Conservation (phyloP, 2,888 invertebrate species). For the Drosophila neonasuta region DNA sequence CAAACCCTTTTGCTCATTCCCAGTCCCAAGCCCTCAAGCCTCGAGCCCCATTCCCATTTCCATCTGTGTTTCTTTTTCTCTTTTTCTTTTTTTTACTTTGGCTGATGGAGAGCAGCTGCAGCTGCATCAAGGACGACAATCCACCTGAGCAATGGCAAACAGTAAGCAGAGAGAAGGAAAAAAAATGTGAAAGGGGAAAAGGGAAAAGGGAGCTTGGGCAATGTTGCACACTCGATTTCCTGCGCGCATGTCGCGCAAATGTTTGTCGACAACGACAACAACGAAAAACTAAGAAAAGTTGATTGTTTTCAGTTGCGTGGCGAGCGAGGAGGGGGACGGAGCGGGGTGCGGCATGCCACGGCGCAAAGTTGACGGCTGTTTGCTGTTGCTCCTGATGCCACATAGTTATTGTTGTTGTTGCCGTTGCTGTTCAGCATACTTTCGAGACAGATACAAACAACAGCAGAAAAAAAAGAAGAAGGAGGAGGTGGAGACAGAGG, state of each 20-base stretch:
- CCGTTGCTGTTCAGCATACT: conserved; percentile 45
- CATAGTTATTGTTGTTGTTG: conserved; percentile 15
- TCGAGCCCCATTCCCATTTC: conserved; percentile 5
- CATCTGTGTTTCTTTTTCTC: background rate
- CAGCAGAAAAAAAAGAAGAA: too few species aligned
- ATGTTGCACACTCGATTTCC: conserved; percentile 75
- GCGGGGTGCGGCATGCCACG: conserved; percentile 2
- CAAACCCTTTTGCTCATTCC: background rate
- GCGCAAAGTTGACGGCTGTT: conserved; percentile 14
- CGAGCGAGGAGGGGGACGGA: background rate
- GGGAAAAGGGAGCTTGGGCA: conserved; percentile 7
- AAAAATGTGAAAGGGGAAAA: conserved; percentile 12
- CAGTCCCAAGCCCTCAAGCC: background rate
- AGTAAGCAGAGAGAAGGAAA: conserved; percentile 15
- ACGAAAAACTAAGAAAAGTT: conserved; percentile 56
- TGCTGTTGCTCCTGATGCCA: conserved; percentile 16
- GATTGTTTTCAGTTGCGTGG: conserved; percentile 60
- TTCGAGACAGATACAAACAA: conserved; percentile 26
- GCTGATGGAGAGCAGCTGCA: conserved; percentile 29
- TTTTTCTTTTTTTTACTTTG: conserved; percentile 12
- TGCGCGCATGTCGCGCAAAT: conserved; percentile 72
- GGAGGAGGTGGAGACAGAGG: too few species aligned
- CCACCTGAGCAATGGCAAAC: conserved; percentile 50
- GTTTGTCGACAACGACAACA: conserved; percentile 57
- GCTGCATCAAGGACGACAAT: conserved; percentile 55